Base-by-base conservation (phyloP, 2,797 vertebrate genomes). In the Clarias pachynema region DNA sequence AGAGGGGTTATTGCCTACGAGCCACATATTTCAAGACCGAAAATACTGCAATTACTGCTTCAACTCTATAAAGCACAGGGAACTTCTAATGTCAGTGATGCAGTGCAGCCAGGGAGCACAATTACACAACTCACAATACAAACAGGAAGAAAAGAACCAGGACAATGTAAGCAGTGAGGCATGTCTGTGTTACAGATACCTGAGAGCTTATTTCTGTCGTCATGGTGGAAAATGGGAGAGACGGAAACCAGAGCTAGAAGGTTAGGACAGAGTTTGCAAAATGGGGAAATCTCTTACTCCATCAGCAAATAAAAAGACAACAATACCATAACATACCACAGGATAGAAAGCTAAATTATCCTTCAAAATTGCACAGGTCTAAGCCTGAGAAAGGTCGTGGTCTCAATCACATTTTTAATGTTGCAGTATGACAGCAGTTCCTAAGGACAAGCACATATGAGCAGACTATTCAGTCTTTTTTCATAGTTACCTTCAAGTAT, bases 151-250 rank as follows among this genome's bases (percentile, higher is more conserved):
- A 65, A n/a, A 44, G 82, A 59, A 22, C 5, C 12, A 18, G 34
- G 69, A 84, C 80, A 87, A 81, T 69, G 49, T n/a, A 87, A 85
- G 70, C 75, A 65, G 29, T 80, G 79, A 88, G 84, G 86, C 78
- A 70, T 81, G 84, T 53, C 70, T 78, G 31, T 22, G 81, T 56
- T 66, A 15, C 73, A 84, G 82, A 87, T 70, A 87, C 70, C 53
- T 0, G 75, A 87, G 87, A 86, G 59, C 77, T 81, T 70, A 20
- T 20, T 84, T 81, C 62, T 68, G 79, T 65, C 72, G 29, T 83
- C 75, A 34, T 31, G 53, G 31, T 86, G 82, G 68, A 89, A 84
- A 81, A 72, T 84, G 86, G 68, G 62, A 49, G 75, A 87, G 65
- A 73, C 16, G 40, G 89, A 87, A 88, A 86, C 84, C 75, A 73